These are phyloP conservation scores for Diplosoma virens DNA, from an alignment of 23 tunicate genomes.

Conservation along the genomic window DNA sequence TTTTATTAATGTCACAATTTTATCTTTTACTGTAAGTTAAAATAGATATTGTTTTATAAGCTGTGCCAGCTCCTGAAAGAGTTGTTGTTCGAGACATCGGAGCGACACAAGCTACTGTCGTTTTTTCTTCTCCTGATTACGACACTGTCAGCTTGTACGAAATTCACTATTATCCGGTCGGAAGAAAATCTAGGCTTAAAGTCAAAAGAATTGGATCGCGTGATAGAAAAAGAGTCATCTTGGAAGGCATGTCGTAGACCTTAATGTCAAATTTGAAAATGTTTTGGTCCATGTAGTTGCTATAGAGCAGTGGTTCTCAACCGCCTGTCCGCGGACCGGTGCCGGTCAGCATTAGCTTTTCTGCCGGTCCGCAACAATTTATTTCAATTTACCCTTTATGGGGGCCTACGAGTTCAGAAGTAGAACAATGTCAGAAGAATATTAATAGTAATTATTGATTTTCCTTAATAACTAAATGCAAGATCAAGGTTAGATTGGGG, in stretches of 20 bases:
- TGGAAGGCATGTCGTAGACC: conserved; percentile 14
- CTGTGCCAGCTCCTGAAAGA: conserved; percentile 16
- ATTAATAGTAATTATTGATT: too few species aligned
- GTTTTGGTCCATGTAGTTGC: not conserved
- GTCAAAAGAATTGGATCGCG: not conserved
- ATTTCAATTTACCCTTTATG: too few species aligned
- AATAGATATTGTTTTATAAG: not conserved
- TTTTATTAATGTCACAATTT: too few species aligned
- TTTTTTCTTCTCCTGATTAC: conserved; percentile 11
- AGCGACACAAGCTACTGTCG: not conserved
- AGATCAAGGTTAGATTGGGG: too few species aligned
- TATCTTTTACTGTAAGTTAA: too few species aligned
- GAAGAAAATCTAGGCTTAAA: not conserved
- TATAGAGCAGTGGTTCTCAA: too few species aligned
- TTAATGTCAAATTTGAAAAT: not conserved
- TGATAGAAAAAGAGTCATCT: not conserved
- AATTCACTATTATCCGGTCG: conserved; percentile 11
- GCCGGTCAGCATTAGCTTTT: too few species aligned
- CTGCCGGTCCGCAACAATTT: too few species aligned
- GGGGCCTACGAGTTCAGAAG: too few species aligned
- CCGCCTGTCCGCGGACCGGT: too few species aligned
- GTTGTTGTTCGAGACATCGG: not conserved
- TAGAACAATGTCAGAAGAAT: too few species aligned
- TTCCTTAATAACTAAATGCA: too few species aligned
- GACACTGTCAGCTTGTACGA: conserved; percentile 21